Conservation (phyloP, 2,888 invertebrate genomes). For the Atethmia centrago region DNA sequence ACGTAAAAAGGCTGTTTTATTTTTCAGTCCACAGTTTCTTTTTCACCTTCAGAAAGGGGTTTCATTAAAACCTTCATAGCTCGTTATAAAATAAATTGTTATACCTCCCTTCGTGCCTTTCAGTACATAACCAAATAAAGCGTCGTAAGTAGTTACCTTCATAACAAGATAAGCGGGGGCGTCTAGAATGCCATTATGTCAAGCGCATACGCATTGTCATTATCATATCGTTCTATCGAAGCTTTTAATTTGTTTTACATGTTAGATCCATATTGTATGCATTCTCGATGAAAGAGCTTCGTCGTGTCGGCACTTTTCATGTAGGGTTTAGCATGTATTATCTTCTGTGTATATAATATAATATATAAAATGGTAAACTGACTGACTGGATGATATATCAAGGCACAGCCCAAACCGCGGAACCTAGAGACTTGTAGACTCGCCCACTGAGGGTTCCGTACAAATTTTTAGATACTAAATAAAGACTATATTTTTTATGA, state of each 20-base stretch:
- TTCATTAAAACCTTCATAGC: not conserved
- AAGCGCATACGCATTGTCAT: conserved; percentile 32
- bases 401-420: no score
- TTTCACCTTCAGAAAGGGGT: not conserved
- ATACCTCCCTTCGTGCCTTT: not conserved
- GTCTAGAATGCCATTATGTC: conserved; percentile 52
- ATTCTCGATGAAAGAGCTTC: not conserved
- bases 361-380: no score
- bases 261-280: not conserved
- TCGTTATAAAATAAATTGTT: not conserved
- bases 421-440: no score
- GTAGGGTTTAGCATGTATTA: no score
- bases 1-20: not conserved
- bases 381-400: no score
- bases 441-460: no score
- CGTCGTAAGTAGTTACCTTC: not conserved
- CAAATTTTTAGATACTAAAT: no score
- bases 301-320: not conserved
- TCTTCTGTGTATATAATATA: no score
- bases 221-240: conserved; percentile 26
- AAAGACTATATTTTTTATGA: no score
- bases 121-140: conserved; percentile 21
- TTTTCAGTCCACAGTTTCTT: not conserved
- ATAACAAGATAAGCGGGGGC: conserved; percentile 51
- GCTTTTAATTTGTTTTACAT: conserved; percentile 30